Conservation (phyloP, 2,888 invertebrate genomes). For the Hydrotaea diabolus region DNA sequence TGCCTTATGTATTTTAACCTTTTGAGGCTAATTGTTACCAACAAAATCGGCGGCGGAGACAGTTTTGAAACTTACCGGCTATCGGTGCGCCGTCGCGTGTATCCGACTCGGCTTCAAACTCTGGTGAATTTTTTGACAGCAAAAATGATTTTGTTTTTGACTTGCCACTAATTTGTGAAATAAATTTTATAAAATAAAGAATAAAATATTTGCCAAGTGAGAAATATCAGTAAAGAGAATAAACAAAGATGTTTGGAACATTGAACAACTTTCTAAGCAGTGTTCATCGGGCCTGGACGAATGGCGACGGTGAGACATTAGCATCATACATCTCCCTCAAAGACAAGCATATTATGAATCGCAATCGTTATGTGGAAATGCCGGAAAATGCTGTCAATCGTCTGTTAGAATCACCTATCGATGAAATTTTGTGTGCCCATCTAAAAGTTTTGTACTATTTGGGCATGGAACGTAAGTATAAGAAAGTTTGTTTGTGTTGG, state of each 20-base stretch:
- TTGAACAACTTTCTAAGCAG: constrained; percentile 79
- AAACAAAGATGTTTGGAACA: constrained; percentile 74
- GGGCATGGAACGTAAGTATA: constrained; percentile 80
- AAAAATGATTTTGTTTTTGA: background rate
- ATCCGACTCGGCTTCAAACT: too few relatives aligned
- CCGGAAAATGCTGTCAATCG: constrained; percentile 87
- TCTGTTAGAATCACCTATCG: constrained; percentile 87
- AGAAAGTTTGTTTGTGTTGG: background rate
- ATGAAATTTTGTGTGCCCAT: constrained; percentile 89
- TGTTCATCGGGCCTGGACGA: constrained; percentile 84
- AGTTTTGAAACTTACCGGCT: too few relatives aligned
- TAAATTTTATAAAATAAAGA: constrained; percentile 7
- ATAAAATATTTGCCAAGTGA: too few relatives aligned
- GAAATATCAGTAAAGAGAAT: too few relatives aligned
- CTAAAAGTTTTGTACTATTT: constrained; percentile 84
- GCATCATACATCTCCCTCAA: constrained; percentile 85
- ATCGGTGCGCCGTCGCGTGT: too few relatives aligned
- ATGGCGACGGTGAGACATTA: constrained; percentile 84
- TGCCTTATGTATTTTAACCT: too few relatives aligned
- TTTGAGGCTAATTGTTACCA: too few relatives aligned
- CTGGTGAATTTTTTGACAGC: background rate
- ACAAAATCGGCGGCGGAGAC: too few relatives aligned
- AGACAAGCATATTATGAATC: constrained; percentile 88
- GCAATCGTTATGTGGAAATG: constrained; percentile 86
- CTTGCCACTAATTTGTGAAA: constrained; percentile 9